Evolutionary conservation across 2,888 invertebrate genomes (phyloP).

Genomic region (Bhutanitis thaidina): DNA sequence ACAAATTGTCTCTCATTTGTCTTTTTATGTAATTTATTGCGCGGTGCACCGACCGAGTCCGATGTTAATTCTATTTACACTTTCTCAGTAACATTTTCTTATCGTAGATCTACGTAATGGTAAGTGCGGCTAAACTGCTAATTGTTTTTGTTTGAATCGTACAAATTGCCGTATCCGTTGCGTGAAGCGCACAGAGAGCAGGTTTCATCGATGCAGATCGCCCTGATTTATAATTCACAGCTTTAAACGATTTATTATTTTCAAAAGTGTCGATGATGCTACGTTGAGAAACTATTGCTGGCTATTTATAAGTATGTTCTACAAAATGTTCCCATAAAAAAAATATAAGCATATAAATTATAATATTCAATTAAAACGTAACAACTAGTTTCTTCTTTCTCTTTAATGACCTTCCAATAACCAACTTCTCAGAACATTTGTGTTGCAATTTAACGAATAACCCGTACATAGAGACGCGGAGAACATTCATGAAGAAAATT

Average conservation of each 20-base stretch:
- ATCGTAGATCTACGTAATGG: constrained; percentile 72
- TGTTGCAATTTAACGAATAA: too few species aligned
- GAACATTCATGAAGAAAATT: too few species aligned
- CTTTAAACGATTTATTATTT: constrained; percentile 54
- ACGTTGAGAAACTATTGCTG: constrained; percentile 29
- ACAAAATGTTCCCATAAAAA: too few species aligned
- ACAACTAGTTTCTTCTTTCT: too few species aligned
- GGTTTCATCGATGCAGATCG: constrained; percentile 50
- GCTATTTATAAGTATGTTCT: too few species aligned
- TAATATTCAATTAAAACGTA: too few species aligned
- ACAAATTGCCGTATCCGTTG: constrained; percentile 60
- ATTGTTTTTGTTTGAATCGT: constrained; percentile 54
- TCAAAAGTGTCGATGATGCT: constrained; percentile 46
- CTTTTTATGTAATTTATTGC: constrained; percentile 24
- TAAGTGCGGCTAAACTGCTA: constrained; percentile 56
- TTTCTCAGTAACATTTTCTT: constrained; percentile 37
- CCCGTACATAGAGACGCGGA: too few species aligned
- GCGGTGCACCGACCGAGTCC: constrained; percentile 13
- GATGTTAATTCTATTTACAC: constrained; percentile 34
- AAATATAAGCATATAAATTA: too few species aligned
- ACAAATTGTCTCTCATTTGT: constrained; percentile 25
- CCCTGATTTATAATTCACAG: constrained; percentile 69
- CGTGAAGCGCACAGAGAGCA: constrained; percentile 58
- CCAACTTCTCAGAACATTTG: too few species aligned
- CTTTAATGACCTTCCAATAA: too few species aligned